Evolutionary conservation across 2,113 vertebrate species (phyloP), one percentile per base, ranked within the genome.

Genomic region (Oriolus oriolus): DNA sequence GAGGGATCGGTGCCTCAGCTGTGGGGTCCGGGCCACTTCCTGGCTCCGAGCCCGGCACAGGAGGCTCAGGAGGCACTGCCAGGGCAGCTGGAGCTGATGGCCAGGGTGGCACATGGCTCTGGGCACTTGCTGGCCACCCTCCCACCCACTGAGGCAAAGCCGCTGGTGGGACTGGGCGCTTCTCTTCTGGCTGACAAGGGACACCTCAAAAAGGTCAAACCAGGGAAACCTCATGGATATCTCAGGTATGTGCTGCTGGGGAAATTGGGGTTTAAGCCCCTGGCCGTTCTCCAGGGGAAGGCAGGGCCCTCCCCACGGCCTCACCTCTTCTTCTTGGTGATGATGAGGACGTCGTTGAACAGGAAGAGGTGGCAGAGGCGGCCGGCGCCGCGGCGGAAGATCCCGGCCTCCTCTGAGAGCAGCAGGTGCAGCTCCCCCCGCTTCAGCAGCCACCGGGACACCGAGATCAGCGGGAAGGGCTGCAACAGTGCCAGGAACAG

Each of bases 271-370:
- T 24, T n/a, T 16, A 26, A 45, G 1, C 22, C 33, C 21, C 11
- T 13, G 2, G 41, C 8, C 33, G 54, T 7, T 37, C 16, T 4
- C 20, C 11, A 33, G 45, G 12, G 54, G 26, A 47, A 78, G 31
- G 13, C 41, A 83, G n/a, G 6, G 37, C 39, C 52, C 24, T 12
- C 11, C 37, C 13, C 4, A 0, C 3, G 14, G 60, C 19, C 45
- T 86, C 63, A 99, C 99, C 99, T 99, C 96, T 99, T 99, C 97
- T 98, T 99, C 97, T 97, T 99, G 92, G 99, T 99, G 88, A 99
- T 82, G 65, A 99, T 99, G 31, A 99, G 98, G 37, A 99, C 98
- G 0, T 99, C 99, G 0, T 98, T 99, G 97, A 99, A 99, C 15
- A 99, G 96, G 90, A 99, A 99, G 66, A 99, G 98, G 97, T 99